Evolutionary conservation across 1,140 invertebrate species (phyloP).

Genomic region (Bombus turneri): DNA sequence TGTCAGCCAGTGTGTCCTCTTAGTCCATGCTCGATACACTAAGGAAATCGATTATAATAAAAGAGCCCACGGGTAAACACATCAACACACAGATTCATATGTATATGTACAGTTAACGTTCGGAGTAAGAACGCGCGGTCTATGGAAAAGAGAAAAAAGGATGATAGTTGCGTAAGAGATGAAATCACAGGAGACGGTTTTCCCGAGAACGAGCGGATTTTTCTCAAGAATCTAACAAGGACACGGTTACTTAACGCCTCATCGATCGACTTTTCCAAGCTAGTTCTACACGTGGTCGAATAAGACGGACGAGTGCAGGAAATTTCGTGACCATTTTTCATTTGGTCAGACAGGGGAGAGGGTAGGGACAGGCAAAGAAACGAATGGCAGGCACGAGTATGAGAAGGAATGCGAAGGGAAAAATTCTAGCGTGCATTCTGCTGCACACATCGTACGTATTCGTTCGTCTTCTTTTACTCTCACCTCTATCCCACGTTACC

Average conservation of each 20-base stretch:
- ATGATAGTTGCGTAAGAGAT: conserved; percentile 50
- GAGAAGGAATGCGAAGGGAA: conserved; percentile 32
- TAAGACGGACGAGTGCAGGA: neutral
- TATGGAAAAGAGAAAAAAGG: conserved; percentile 1
- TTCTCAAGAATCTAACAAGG: conserved; percentile 12
- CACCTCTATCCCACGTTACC: conserved; percentile 54
- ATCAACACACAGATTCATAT: conserved; percentile 24
- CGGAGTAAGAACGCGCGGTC: too few relatives aligned
- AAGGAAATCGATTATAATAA: conserved; percentile 50
- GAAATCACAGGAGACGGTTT: conserved; percentile 50
- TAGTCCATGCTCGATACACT: conserved; percentile 38
- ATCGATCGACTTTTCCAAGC: conserved; percentile 11
- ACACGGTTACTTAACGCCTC: conserved; percentile 35
- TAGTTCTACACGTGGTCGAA: neutral
- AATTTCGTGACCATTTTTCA: conserved; percentile 20
- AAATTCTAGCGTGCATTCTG: conserved; percentile 35
- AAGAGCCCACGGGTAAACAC: conserved; percentile 48
- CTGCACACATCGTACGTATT: neutral
- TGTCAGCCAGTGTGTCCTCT: conserved; percentile 40
- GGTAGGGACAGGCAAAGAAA: neutral
- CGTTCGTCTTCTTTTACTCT: conserved; percentile 35
- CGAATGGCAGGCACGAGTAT: neutral
- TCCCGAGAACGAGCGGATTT: conserved; percentile 47
- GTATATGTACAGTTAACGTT: too few relatives aligned
- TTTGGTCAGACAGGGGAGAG: neutral